phyloP scores from a whole-genome alignment of 2,797 vertebrate species.

The Cyclopterus lumpus region DNA sequence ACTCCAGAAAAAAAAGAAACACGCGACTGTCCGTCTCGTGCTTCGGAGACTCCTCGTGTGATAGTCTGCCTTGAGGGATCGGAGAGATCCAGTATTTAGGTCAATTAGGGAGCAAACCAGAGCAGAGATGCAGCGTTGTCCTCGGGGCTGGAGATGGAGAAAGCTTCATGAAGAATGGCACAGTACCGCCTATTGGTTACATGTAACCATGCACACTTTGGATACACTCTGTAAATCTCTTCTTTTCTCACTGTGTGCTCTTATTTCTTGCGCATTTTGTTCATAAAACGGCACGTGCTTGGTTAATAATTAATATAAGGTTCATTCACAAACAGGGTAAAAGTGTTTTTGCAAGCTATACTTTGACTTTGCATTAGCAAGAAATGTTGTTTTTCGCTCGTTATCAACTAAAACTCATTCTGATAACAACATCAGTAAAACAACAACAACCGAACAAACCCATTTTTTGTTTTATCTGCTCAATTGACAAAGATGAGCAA shows the following conservation, averaged over 20 bases:
- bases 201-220: conserved; percentile 66
- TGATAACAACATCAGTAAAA: not conserved
- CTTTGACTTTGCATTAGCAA: not conserved
- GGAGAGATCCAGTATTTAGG: conserved; percentile 86
- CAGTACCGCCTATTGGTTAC: conserved; percentile 80
- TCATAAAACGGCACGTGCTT: not conserved
- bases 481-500: not conserved
- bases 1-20: conserved; percentile 43
- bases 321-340: not conserved
- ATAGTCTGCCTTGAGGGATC: conserved; percentile 74
- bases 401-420: not conserved
- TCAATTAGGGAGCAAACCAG: conserved; percentile 85
- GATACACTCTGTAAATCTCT: not conserved
- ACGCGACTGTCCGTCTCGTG: conserved; percentile 30
- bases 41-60: conserved; percentile 44
- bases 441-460: not conserved
- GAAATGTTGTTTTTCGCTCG: not conserved
- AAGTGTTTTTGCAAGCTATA: not conserved
- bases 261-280: not conserved
- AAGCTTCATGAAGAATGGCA: conserved; percentile 64
- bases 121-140: conserved; percentile 73
- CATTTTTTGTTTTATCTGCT: not conserved
- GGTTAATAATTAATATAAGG: not conserved
- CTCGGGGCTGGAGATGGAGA: conserved; percentile 68
- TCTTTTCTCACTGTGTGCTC: not conserved